phyloP scores from a whole-genome alignment of 2,113 vertebrate genomes.

The Cromileptes altivelis region DNA sequence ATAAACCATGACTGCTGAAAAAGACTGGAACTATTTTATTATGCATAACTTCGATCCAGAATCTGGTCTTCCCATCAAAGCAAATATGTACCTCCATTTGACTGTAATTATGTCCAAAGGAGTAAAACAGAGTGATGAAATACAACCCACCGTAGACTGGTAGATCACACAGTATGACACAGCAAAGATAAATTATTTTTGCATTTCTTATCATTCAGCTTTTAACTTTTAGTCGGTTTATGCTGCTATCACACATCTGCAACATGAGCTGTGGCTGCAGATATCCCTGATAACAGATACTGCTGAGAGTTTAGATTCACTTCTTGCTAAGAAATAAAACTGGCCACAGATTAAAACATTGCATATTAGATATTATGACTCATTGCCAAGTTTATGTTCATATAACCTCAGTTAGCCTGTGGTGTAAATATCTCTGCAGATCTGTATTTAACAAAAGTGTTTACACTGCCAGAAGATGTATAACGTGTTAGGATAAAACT shows the following conservation, averaged over 20 bases:
- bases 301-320: constrained; percentile 3
- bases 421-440: not conserved
- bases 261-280: not conserved
- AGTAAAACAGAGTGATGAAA: not conserved
- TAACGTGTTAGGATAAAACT: not conserved
- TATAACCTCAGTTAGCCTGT: not conserved
- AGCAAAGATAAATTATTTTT: constrained; percentile 2
- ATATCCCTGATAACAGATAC: not conserved
- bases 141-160: not conserved
- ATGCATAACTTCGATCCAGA: not conserved
- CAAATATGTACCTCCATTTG: not conserved
- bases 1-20: not conserved
- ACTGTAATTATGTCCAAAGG: constrained; percentile 12
- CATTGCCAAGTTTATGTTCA: not conserved
- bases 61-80: constrained; percentile 13
- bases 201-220: not conserved
- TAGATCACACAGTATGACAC: not conserved
- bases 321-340: not conserved
- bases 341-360: not conserved
- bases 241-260: not conserved
- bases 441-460: not conserved
- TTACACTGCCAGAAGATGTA: not conserved
- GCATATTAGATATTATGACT: not conserved
- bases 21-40: not conserved
- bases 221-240: not conserved